phyloP scores from a whole-genome alignment of 2,113 vertebrate species.

The Dromiciops gliroides region DNA sequence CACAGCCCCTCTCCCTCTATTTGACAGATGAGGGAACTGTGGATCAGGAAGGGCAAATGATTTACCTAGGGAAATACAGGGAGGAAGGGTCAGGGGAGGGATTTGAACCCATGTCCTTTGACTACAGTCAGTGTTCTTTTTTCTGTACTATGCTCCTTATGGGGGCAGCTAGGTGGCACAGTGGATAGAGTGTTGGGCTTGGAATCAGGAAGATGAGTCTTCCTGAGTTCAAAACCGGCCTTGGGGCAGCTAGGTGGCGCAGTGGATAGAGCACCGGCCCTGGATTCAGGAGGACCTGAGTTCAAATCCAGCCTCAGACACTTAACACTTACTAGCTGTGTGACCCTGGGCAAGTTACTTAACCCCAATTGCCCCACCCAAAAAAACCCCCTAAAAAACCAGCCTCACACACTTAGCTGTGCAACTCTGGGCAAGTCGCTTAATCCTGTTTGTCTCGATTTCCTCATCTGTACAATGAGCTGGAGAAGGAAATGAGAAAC shows the following conservation, averaged over 20 bases:
- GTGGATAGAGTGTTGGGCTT: background rate
- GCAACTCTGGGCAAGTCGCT: background rate
- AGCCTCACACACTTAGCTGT: background rate
- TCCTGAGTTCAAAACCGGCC: background rate
- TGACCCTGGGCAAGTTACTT: too few relatives aligned
- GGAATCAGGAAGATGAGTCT: background rate
- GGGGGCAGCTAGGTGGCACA: background rate
- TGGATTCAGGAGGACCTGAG: too few relatives aligned
- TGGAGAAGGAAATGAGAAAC: background rate
- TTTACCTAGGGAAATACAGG: background rate
- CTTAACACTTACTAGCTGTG: too few relatives aligned
- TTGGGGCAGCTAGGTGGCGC: too few relatives aligned
- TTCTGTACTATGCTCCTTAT: background rate
- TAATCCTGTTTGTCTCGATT: background rate
- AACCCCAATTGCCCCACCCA: too few relatives aligned
- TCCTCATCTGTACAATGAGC: background rate
- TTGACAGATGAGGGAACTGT: background rate
- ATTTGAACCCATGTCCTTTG: background rate
- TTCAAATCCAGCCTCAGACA: too few relatives aligned
- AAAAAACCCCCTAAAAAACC: too few relatives aligned
- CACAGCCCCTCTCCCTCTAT: background rate
- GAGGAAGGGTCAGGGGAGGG: background rate
- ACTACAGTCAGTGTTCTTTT: too few relatives aligned
- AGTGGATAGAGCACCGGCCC: too few relatives aligned
- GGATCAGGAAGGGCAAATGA: background rate